These are phyloP conservation scores for Callospermophilus lateralis DNA, from an alignment of 2,113 vertebrate species.

Conservation along the genomic window DNA sequence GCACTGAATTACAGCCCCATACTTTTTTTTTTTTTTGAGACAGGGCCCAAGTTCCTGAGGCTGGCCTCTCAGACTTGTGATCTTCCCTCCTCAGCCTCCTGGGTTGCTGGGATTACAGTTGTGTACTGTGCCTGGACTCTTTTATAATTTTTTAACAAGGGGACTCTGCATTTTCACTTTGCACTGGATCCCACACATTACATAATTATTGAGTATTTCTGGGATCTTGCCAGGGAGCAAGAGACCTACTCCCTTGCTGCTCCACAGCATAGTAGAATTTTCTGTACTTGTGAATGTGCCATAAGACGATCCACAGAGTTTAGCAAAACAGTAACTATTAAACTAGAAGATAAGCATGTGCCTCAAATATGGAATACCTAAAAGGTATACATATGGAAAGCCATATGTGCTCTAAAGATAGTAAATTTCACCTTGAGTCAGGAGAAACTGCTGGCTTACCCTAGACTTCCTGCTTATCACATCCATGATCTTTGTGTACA, in stretches of 20 bases:
- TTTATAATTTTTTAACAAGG: conserved; percentile 7
- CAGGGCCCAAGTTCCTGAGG: too few relatives aligned
- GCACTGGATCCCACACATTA: background rate
- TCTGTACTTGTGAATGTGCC: conserved; percentile 19
- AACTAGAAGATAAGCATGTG: conserved; percentile 48
- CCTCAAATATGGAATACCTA: conserved; percentile 14
- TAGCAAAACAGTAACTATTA: conserved; percentile 36
- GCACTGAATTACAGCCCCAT: too few relatives aligned
- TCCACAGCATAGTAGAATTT: conserved; percentile 16
- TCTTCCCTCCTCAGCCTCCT: too few relatives aligned
- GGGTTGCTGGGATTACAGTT: too few relatives aligned
- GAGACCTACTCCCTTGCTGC: background rate
- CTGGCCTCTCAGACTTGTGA: too few relatives aligned
- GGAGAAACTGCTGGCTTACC: conserved; percentile 61
- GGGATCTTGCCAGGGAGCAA: background rate
- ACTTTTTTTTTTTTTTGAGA: too few relatives aligned
- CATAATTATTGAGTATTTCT: background rate
- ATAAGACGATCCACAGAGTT: background rate
- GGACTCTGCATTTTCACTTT: conserved; percentile 4
- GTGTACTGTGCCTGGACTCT: background rate
- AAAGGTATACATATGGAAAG: background rate
- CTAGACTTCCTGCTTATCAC: background rate
- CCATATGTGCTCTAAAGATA: background rate
- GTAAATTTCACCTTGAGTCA: conserved; percentile 68
- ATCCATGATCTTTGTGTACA: conserved; percentile 29